Conservation (phyloP, 2,113 vertebrate genomes). For the Dipodomys ordii region DNA sequence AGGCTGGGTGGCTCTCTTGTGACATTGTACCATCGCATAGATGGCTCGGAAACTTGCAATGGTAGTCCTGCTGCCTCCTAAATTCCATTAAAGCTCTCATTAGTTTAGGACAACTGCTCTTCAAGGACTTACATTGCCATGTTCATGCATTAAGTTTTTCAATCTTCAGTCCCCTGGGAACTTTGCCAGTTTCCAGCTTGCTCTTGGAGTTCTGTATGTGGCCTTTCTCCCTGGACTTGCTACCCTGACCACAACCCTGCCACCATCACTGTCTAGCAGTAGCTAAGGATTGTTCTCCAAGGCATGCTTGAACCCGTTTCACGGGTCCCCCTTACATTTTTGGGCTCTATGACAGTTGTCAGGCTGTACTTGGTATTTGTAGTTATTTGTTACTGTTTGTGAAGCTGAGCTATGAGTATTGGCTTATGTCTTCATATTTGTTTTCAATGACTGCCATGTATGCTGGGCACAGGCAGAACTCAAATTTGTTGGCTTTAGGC, state of each 20-base stretch:
- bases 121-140: neutral
- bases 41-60: too few relatives aligned
- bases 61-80: neutral
- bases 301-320: neutral
- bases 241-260: neutral
- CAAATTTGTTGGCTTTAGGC: neutral
- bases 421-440: neutral
- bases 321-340: neutral
- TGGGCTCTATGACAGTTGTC: accelerated
- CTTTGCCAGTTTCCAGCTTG: neutral
- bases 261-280: neutral
- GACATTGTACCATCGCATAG: neutral
- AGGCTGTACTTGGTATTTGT: neutral
- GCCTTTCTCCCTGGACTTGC: neutral
- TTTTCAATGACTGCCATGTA: neutral
- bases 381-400: neutral
- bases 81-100: neutral
- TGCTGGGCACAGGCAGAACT: neutral
- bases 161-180: neutral
- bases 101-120: neutral
- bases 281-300: neutral
- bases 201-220: neutral
- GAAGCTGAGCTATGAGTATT: neutral
- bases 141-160: too few relatives aligned
- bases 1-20: neutral